Conservation (phyloP, 1,140 invertebrate species). For the Zaprionus inermis region DNA sequence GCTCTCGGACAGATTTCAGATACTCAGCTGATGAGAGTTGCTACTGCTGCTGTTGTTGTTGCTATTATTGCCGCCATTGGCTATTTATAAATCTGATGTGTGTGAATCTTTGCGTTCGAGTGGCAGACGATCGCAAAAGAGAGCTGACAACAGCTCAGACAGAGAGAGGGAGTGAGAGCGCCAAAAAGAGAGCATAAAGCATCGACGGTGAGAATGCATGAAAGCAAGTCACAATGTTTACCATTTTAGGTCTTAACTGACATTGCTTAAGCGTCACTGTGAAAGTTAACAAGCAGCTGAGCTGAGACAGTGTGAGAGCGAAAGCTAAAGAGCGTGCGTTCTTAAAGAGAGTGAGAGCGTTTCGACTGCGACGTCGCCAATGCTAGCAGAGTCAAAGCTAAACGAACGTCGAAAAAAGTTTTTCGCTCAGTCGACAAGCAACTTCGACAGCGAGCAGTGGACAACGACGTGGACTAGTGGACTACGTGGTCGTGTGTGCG, state of each 20-base stretch:
- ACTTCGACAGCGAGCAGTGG: slow-evolving; percentile 65
- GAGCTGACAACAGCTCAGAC: slow-evolving; percentile 11
- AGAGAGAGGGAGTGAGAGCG: slow-evolving; percentile 5
- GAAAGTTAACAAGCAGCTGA: slow-evolving; percentile 33
- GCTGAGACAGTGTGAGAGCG: not conserved
- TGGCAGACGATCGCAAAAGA: slow-evolving; percentile 22
- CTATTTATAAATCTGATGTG: slow-evolving; percentile 81
- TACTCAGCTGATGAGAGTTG: slow-evolving; percentile 45
- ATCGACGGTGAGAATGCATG: not conserved
- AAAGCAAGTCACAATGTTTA: slow-evolving; percentile 24
- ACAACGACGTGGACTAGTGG: slow-evolving; percentile 26
- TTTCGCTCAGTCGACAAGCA: slow-evolving; percentile 69
- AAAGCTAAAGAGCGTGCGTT: not conserved
- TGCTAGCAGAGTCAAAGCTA: slow-evolving; percentile 16
- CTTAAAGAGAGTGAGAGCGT: slow-evolving; percentile 17
- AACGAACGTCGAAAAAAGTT: slow-evolving; percentile 33
- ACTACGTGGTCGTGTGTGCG: slow-evolving; percentile 55
- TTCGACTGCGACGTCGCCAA: slow-evolving; percentile 22
- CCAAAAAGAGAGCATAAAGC: slow-evolving; percentile 7
- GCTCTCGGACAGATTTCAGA: slow-evolving; percentile 22
- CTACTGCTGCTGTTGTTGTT: slow-evolving; percentile 34
- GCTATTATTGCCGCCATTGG: slow-evolving; percentile 39
- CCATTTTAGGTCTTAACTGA: slow-evolving; percentile 44
- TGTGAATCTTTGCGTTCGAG: slow-evolving; percentile 56
- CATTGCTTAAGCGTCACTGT: slow-evolving; percentile 25